Evolutionary conservation across 2,797 vertebrate species (phyloP), one percentile per base, ranked within the genome.

Genomic region (Gobionotothen gibberifrons): DNA sequence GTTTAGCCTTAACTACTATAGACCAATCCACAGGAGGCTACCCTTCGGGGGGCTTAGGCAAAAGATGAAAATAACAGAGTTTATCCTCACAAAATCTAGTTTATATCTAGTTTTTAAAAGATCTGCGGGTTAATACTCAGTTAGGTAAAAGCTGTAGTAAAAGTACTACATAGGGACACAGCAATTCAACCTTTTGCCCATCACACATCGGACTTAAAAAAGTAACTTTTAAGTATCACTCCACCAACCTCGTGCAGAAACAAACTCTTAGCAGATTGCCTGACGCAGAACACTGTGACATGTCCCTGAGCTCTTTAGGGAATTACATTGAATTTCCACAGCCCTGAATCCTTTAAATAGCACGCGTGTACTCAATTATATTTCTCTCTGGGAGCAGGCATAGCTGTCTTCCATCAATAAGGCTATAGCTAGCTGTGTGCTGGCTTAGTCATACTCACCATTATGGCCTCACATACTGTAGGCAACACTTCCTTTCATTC

Each of bases 271-370:
- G 83, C 88, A 82, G 82, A 76, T 13, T 72, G 84, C 86, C 55
- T 81, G 86, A 84, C 26, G 51, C 52, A 72, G 40, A 52, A 77
- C 67, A 68, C 52, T 67, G 84, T 87, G 87, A 89, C 85, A 90
- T 52, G 78, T 85, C 87, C 85, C 75, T 78, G 52, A 86, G 85
- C 79, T 82, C 79, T 82, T 86, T 44, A 74, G 69, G 78, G 78
- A 89, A 86, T 82, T 87, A 79, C 74, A 82, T 81, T 92, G 74
- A 68, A 85, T 90, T 93, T 93, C 84, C 72, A 82, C 69, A 71
- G 79, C 66, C 71, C 64, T 69, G 66, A 60, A 79, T 84, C 79
- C 88, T 90, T 92, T 84, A 83, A 93, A 94, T 92, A 89, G 88
- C 69, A 48, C 61, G 51, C 22, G 22, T 70, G 76, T 84, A 85